Conservation (phyloP, 2,888 invertebrate genomes). For the Macrosoma leucophasiata region DNA sequence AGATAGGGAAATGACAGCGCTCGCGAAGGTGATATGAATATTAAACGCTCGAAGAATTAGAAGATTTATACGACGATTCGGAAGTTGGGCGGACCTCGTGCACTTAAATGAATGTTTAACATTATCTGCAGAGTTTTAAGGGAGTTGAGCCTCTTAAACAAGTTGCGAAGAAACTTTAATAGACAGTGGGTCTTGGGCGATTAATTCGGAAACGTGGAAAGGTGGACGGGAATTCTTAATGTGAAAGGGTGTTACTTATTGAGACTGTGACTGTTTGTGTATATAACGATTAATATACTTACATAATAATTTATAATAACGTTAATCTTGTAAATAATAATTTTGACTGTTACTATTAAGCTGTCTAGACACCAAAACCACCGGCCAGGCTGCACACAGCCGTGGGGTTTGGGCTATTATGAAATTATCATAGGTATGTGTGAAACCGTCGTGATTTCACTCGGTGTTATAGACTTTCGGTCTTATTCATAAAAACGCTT, state of each 20-base stretch:
- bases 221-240: conserved; percentile 69
- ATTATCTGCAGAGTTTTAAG: conserved; percentile 70
- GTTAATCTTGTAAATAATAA: too few relatives aligned
- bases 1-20: conserved; percentile 10
- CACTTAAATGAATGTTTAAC: conserved; percentile 75
- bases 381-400: too few relatives aligned
- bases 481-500: too few relatives aligned
- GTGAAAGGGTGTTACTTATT: conserved; percentile 60
- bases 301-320: too few relatives aligned
- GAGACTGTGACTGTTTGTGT: too few relatives aligned
- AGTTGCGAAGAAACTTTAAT: conserved; percentile 71
- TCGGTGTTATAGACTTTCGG: too few relatives aligned
- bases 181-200: conserved; percentile 68
- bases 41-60: conserved; percentile 71
- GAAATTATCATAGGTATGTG: too few relatives aligned
- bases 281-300: too few relatives aligned
- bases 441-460: too few relatives aligned
- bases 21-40: conserved; percentile 66
- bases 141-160: conserved; percentile 66
- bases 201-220: conserved; percentile 67
- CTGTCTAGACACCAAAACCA: too few relatives aligned
- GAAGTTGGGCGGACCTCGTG: conserved; percentile 54
- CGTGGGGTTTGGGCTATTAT: too few relatives aligned
- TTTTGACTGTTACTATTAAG: too few relatives aligned
- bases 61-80: conserved; percentile 70